Evolutionary conservation across 2,888 invertebrate genomes (phyloP).

Genomic region (Zele albiditarsus): DNA sequence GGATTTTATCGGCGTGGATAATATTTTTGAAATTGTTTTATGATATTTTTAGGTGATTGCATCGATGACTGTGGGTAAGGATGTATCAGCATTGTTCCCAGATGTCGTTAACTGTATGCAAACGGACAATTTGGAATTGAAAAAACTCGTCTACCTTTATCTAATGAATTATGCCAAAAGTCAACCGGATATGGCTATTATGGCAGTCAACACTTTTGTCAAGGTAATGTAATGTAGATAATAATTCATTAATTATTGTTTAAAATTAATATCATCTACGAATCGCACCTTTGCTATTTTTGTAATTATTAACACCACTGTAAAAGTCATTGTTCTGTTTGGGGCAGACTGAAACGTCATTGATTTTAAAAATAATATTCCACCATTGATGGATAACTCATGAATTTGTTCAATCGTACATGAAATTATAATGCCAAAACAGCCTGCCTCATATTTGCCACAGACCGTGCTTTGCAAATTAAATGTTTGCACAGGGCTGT

Average conservation of each 20-base stretch:
- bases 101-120: conserved; percentile 99
- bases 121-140: conserved; percentile 98
- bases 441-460: conserved; percentile 62
- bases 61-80: conserved; percentile 99
- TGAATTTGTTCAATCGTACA: background rate
- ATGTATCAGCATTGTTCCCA: conserved; percentile 98
- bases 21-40: background rate
- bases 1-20: conserved; percentile 26
- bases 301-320: conserved; percentile 58
- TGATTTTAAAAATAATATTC: conserved; percentile 15
- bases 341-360: conserved; percentile 62
- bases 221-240: conserved; percentile 79
- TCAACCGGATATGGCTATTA: conserved; percentile 99
- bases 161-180: conserved; percentile 99
- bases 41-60: conserved; percentile 88
- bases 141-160: conserved; percentile 98
- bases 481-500: conserved; percentile 67
- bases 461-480: conserved; percentile 68
- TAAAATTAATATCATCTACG: conserved; percentile 50
- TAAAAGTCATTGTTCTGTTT: conserved; percentile 62
- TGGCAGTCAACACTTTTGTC: conserved; percentile 99
- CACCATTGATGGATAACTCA: background rate
- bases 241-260: conserved; percentile 45
- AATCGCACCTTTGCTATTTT: conserved; percentile 54
- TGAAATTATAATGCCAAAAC: conserved; percentile 51